Percentiles rank a stretch among this genome's conserved stretches.
Evolutionary conservation across 2,888 invertebrate genomes (phyloP).

Genomic region (Eutolmus rufibarbis): DNA sequence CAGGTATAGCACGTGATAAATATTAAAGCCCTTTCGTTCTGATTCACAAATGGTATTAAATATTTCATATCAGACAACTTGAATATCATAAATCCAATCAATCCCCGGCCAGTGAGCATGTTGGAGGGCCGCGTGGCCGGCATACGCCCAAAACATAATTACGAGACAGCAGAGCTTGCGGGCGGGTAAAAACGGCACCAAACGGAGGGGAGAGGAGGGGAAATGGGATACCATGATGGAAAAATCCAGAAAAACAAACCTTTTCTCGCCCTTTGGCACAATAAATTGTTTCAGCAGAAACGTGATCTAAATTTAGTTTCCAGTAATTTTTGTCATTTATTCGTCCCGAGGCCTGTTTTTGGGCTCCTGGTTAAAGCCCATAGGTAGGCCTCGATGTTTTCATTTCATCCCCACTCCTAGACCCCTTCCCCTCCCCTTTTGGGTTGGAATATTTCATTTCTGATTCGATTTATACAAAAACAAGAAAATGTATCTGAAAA

Average conservation of each 20-base stretch:
- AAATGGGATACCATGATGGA: neutral
- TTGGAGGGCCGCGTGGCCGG: neutral
- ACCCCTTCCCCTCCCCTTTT: neutral
- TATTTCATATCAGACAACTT: neutral
- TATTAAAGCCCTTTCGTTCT: conserved; percentile 9
- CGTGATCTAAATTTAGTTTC: conserved; percentile 31
- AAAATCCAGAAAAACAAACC: neutral
- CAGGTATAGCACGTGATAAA: neutral
- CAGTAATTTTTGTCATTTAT: conserved; percentile 23
- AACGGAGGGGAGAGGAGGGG: neutral
- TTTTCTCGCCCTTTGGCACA: conserved; percentile 6
- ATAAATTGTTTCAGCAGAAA: conserved; percentile 13
- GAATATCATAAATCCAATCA: conserved; percentile 9
- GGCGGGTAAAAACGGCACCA: neutral
- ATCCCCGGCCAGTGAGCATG: neutral
- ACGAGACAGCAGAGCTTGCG: neutral
- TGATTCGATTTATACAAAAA: neutral
- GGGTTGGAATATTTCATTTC: neutral
- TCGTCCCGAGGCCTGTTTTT: neutral
- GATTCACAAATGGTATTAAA: conserved; percentile 1
- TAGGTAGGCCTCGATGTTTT: neutral
- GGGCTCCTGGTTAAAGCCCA: neutral
- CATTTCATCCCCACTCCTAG: neutral
- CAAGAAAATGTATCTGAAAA: neutral
- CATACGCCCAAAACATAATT: neutral